These are phyloP conservation scores for Eufriesea mexicana DNA, from an alignment of 1,140 invertebrate genomes.

Conservation along the genomic window DNA sequence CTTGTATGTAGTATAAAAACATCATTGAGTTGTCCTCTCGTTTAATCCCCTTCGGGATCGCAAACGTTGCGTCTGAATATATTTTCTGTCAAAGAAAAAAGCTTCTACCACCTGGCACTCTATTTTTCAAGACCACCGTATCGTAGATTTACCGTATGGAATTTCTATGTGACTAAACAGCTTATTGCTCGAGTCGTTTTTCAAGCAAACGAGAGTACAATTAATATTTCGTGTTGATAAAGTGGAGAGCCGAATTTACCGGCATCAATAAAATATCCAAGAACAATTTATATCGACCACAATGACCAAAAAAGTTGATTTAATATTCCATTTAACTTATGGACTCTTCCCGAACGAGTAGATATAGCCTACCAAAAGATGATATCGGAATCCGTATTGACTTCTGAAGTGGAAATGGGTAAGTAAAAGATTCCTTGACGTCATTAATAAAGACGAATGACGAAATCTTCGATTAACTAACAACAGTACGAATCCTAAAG, in stretches of 20 bases:
- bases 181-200: not conserved
- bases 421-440: not conserved
- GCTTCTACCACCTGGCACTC: not conserved
- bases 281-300: not conserved
- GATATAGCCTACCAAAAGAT: not conserved
- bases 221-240: not conserved
- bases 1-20: conserved; percentile 11
- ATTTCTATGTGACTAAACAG: not conserved
- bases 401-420: not conserved
- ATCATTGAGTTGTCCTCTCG: not conserved
- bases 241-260: not conserved
- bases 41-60: not conserved
- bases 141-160: too few species aligned
- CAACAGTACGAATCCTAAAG: not conserved
- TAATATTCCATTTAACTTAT: not conserved
- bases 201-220: not conserved
- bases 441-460: not conserved
- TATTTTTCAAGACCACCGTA: not conserved
- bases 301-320: not conserved
- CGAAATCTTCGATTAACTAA: not conserved
- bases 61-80: not conserved
- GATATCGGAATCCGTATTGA: not conserved
- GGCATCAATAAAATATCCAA: not conserved
- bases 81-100: conserved; percentile 9
- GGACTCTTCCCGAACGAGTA: not conserved